phyloP scores from a whole-genome alignment of 2,797 vertebrate species.

The Dermochelys coriacea region DNA sequence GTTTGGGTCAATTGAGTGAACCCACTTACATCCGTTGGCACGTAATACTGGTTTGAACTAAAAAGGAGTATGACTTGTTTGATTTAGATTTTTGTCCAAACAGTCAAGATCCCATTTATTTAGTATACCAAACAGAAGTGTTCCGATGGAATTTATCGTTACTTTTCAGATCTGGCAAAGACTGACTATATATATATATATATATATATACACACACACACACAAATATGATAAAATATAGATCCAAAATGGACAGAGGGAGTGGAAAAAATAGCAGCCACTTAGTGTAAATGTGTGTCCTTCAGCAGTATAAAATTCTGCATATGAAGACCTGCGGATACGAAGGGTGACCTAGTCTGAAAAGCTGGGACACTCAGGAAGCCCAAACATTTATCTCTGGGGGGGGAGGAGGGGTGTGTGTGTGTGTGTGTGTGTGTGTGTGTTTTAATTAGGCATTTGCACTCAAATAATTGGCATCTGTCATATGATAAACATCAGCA shows the following conservation, averaged over 20 bases:
- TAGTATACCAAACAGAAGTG: constrained; percentile 42
- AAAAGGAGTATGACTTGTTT: constrained; percentile 66
- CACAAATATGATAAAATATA: background rate
- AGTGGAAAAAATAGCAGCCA: background rate
- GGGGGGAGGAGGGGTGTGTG: too few relatives aligned
- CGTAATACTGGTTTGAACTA: constrained; percentile 72
- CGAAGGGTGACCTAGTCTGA: constrained; percentile 2
- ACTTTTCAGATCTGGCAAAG: constrained; percentile 11
- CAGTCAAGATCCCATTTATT: constrained; percentile 3
- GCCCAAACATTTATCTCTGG: constrained; percentile 28
- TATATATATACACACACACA: too few relatives aligned
- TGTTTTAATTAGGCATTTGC: constrained; percentile 72
- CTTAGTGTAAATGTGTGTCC: constrained; percentile 14
- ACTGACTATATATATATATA: background rate
- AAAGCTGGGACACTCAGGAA: constrained; percentile 44
- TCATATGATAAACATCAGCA: constrained; percentile 34
- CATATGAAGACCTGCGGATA: background rate
- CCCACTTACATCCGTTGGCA: constrained; percentile 69
- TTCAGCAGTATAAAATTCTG: constrained; percentile 4
- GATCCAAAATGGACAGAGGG: background rate
- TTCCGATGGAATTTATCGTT: background rate
- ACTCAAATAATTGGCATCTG: constrained; percentile 57
- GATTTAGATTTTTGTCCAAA: constrained; percentile 66
- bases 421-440: too few relatives aligned
- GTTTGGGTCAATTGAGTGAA: constrained; percentile 76